Base-by-base conservation (phyloP, 2,888 invertebrate genomes). In the Cordilura impudica region DNA sequence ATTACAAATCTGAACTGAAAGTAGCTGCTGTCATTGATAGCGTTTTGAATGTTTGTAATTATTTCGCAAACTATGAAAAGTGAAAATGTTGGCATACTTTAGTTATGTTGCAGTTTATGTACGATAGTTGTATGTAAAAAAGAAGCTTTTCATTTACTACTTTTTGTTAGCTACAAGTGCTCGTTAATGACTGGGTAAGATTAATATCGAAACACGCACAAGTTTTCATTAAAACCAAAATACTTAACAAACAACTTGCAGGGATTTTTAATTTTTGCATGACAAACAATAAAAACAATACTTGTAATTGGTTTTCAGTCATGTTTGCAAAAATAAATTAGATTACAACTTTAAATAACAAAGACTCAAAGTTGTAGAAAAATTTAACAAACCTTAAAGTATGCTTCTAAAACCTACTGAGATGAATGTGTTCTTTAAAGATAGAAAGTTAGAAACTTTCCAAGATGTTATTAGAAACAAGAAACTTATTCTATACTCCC, bases 141-240 rank as follows among this genome's bases (percentile, higher is more conserved):
- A 39, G n/a, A 39, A 39, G 35, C 1, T n/a, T 39, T n/a, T 39
- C 1, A 39, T 39, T 39, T 39, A n/a, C n/a, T 39, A 12, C n/a
- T 39, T 39, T 39, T n/a, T 39, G 4, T n/a, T 39, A n/a, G n/a
- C 12, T 39, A n/a, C 1, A 35, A 35, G 35, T 35, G 35, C 2
- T n/a, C n/a, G 35, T 39, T 39, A 39, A 39, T 39, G 35, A 39
- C 35, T 39, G 35, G 2, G n/a, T 39, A n/a, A 39, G 35, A n/a
- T 39, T 39, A 39, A 12, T n/a, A 39, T 12, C 12, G n/a, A n/a
- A 56, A 53, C 19, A n/a, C 26, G 56, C 26, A 61, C 69, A 70
- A 65, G 60, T 65, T 58, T 70, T 65, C 58, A 76, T 70, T 70
- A 65, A 76, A 75, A 76, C 49, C 51, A 70, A 76, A 53, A 49